A percentile compares a stretch with the other conserved stretches of the same genome.
These are phyloP conservation scores for Epinotia bilunana DNA, from an alignment of 2,888 invertebrate genomes.

Conservation along the genomic window DNA sequence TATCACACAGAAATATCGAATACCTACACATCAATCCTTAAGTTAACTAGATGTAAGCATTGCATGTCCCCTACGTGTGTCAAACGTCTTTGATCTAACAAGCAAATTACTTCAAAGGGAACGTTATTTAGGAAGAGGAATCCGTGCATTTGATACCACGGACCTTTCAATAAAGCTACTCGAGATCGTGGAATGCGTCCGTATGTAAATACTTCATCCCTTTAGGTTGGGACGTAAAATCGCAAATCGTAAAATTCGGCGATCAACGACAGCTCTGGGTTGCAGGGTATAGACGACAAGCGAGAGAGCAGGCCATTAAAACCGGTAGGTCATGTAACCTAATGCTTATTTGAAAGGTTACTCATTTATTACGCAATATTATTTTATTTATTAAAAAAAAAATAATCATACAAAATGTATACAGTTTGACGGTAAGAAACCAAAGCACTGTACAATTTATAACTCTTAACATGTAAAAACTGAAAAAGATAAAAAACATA, in stretches of 20 bases:
- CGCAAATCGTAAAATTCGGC: constrained; percentile 39
- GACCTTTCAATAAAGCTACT: constrained; percentile 42
- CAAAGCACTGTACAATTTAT: no score
- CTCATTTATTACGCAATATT: no score
- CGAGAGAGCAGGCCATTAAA: not conserved
- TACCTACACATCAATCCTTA: not conserved
- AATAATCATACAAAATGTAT: no score
- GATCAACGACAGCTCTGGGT: constrained; percentile 12
- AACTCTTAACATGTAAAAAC: no score
- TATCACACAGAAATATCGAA: not conserved
- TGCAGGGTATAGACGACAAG: not conserved
- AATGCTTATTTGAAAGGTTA: no score
- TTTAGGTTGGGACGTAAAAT: constrained; percentile 26
- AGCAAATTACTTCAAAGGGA: constrained; percentile 42
- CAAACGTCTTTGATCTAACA: constrained; percentile 37
- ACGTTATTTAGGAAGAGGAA: constrained; percentile 39
- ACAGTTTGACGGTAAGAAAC: no score
- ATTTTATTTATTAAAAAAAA: no score
- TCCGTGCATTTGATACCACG: constrained; percentile 41
- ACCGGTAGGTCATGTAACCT: no score
- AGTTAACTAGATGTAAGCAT: constrained; percentile 15
- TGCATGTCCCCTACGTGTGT: constrained; percentile 16
- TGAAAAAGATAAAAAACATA: no score
- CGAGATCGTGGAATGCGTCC: constrained; percentile 15
- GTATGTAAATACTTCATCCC: constrained; percentile 44